Percentiles rank a stretch among this genome's conserved stretches.
Conservation (phyloP, 2,888 invertebrate species). For the Mythimna ferrago region DNA sequence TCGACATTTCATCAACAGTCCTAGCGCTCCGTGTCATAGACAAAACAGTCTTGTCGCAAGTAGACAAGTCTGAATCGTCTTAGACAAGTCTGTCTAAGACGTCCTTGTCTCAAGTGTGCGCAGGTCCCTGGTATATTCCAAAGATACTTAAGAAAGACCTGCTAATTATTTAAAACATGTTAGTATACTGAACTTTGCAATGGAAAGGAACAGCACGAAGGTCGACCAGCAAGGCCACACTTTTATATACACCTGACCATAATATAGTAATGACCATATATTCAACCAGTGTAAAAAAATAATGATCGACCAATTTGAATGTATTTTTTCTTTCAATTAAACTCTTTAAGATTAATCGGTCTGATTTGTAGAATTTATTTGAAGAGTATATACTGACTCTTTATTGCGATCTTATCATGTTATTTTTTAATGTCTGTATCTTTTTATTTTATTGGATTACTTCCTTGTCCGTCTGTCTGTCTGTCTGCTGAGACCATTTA, state of each 20-base stretch:
- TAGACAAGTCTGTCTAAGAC: too few species aligned
- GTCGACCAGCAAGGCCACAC: slow-evolving; percentile 48
- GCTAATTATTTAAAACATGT: slow-evolving; percentile 55
- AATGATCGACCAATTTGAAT: slow-evolving; percentile 6
- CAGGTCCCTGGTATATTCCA: too few species aligned
- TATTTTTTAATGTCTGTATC: too few species aligned
- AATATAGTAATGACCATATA: slow-evolving; percentile 31
- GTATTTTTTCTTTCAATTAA: slow-evolving; percentile 9
- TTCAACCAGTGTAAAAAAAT: slow-evolving; percentile 16
- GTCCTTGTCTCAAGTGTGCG: too few species aligned
- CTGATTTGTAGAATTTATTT: slow-evolving; percentile 9
- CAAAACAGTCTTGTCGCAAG: too few species aligned
- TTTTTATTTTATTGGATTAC: too few species aligned
- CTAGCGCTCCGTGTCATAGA: too few species aligned
- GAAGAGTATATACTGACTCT: slow-evolving; percentile 1
- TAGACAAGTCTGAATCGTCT: too few species aligned
- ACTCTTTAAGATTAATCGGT: slow-evolving; percentile 5
- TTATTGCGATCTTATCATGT: background rate
- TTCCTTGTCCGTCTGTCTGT: too few species aligned
- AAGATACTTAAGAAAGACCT: slow-evolving; percentile 44
- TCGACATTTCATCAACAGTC: too few species aligned
- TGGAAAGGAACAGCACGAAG: slow-evolving; percentile 60
- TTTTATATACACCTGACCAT: slow-evolving; percentile 46
- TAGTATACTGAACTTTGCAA: slow-evolving; percentile 57
- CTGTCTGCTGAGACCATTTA: too few species aligned